phyloP scores from a whole-genome alignment of 2,888 invertebrate genomes.

The Dromius quadrimaculatus region DNA sequence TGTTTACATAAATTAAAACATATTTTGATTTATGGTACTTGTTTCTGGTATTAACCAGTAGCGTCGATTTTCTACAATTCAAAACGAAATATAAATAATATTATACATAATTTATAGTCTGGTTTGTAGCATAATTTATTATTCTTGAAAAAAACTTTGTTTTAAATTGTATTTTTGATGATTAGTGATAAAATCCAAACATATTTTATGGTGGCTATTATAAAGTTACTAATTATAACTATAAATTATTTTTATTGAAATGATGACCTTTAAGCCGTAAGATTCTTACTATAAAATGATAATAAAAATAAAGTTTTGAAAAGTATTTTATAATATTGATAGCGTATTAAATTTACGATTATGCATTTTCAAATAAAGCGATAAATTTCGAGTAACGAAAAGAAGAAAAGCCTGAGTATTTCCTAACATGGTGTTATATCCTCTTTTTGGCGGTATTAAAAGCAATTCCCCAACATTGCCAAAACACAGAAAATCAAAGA shows the following conservation, averaged over 20 bases:
- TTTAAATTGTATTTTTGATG: slow-evolving; percentile 22
- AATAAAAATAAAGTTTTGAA: no score
- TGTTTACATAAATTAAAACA: background rate
- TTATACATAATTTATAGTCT: slow-evolving; percentile 12
- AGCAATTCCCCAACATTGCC: no score
- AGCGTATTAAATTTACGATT: no score
- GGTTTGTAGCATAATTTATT: slow-evolving; percentile 4
- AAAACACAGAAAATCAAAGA: no score
- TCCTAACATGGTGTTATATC: no score
- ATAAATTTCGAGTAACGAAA: no score
- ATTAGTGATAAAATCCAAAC: slow-evolving; percentile 14
- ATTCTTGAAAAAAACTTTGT: background rate
- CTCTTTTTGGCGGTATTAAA: no score
- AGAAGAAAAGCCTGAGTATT: no score
- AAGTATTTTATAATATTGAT: no score
- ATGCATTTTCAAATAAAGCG: no score
- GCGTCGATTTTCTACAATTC: slow-evolving; percentile 4
- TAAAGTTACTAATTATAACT: slow-evolving; percentile 16
- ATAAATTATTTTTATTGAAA: slow-evolving; percentile 18
- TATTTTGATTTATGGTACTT: background rate
- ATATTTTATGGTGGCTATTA: slow-evolving; percentile 4
- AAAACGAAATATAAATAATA: background rate
- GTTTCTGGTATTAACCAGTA: slow-evolving; percentile 7
- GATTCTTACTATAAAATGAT: no score
- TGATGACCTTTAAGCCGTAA: background rate